Conservation (phyloP, 1,140 invertebrate species). For the Leptinotarsa texana region DNA sequence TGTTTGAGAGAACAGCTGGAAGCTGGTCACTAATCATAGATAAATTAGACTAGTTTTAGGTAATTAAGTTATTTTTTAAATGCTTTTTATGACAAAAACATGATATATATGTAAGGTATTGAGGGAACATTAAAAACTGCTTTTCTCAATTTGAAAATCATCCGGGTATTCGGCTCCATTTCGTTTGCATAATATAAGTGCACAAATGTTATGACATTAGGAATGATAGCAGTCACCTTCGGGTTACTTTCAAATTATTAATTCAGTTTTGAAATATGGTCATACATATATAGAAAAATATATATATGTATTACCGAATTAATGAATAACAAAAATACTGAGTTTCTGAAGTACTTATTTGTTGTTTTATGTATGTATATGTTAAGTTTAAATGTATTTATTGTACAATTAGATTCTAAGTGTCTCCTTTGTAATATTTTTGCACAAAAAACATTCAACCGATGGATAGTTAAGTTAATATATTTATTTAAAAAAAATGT, state of each 20-base stretch:
- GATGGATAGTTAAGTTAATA: conserved; percentile 4
- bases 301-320: not conserved
- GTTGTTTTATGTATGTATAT: conserved; percentile 14
- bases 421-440: conserved; percentile 8
- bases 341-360: not conserved
- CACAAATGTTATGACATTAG: conserved; percentile 10
- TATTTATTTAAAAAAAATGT: not conserved
- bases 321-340: not conserved
- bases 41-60: not conserved
- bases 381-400: conserved; percentile 14
- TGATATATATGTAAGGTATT: not conserved
- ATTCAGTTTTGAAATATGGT: not conserved
- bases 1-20: conserved; percentile 41
- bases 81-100: not conserved
- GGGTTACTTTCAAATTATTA: not conserved
- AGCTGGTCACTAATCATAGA: conserved; percentile 34
- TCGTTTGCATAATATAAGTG: conserved; percentile 27
- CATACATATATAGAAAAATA: not conserved
- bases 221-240: not conserved
- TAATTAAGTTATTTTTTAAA: not conserved
- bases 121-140: no score
- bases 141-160: not conserved
- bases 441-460: conserved; percentile 15
- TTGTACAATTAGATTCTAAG: conserved; percentile 8
- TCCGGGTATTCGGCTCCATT: conserved; percentile 10